Conservation (phyloP, 2,113 vertebrate genomes). For the Brachyhypopomus occidentalis region DNA sequence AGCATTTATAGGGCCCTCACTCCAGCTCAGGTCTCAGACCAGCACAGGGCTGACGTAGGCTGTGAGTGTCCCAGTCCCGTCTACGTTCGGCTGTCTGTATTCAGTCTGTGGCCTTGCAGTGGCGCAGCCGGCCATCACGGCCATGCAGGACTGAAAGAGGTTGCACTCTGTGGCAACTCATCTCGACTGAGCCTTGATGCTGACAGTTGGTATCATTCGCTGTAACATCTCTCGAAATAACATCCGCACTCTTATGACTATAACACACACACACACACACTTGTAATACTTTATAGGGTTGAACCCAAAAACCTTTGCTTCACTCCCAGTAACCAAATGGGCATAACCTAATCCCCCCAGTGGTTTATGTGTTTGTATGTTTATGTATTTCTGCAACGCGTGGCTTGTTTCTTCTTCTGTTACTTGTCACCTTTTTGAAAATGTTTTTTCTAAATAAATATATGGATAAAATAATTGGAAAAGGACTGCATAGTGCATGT, state of each 20-base stretch:
- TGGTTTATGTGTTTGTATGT: no score
- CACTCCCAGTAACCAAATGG: no score
- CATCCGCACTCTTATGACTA: not conserved
- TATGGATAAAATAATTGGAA: no score
- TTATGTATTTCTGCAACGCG: no score
- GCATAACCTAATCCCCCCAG: no score
- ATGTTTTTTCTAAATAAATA: no score
- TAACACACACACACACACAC: slow-evolving; percentile 9
- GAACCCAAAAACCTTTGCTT: no score
- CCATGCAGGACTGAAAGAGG: not conserved
- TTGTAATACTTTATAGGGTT: not conserved
- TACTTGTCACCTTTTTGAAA: no score
- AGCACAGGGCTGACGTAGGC: not conserved
- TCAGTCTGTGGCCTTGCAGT: not conserved
- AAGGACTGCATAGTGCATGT: no score
- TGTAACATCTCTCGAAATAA: not conserved
- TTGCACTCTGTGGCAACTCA: not conserved
- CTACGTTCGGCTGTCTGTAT: not conserved
- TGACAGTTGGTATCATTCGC: not conserved
- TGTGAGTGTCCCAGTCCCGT: not conserved
- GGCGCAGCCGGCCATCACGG: not conserved
- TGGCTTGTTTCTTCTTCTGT: no score
- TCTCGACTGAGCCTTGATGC: not conserved
- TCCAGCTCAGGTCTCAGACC: no score
- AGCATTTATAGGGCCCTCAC: no score